These are phyloP conservation scores for Ctenopoma multispine DNA, from an alignment of 2,797 vertebrate genomes.

Conservation along the genomic window DNA sequence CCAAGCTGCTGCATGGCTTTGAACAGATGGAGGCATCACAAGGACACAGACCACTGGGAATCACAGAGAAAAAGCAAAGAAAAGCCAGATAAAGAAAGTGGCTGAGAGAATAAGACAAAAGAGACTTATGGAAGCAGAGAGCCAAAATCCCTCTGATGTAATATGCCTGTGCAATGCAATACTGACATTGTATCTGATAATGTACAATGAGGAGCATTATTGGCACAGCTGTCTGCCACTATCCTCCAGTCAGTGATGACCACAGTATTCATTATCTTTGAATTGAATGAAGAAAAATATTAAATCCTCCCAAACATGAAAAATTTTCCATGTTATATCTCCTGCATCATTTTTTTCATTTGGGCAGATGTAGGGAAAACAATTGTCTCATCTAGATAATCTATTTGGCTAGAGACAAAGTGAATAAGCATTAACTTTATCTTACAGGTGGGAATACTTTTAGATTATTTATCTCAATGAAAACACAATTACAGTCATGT, in stretches of 20 bases:
- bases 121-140: conserved; percentile 26
- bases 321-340: conserved; percentile 34
- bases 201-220: conserved; percentile 6
- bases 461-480: conserved; percentile 42
- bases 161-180: conserved; percentile 32
- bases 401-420: conserved; percentile 42
- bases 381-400: conserved; percentile 50
- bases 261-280: conserved; percentile 13
- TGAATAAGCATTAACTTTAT: conserved; percentile 31
- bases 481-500: conserved; percentile 21
- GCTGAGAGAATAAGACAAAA: conserved; percentile 33
- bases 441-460: conserved; percentile 40
- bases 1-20: conserved; percentile 86
- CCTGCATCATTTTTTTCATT: conserved; percentile 37
- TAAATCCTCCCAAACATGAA: conserved; percentile 8
- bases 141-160: conserved; percentile 29
- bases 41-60: conserved; percentile 84
- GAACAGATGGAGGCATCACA: conserved; percentile 86
- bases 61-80: conserved; percentile 46
- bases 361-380: conserved; percentile 29
- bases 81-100: conserved; percentile 42
- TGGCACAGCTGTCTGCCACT: conserved; percentile 20
- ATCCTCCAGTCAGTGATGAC: conserved; percentile 10
- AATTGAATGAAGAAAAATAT: conserved; percentile 14
- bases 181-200: conserved; percentile 18